Percentiles rank a stretch among this genome's conserved stretches.
Evolutionary conservation across 2,888 invertebrate species (phyloP).

Genomic region (Malthinus seriepunctatus): DNA sequence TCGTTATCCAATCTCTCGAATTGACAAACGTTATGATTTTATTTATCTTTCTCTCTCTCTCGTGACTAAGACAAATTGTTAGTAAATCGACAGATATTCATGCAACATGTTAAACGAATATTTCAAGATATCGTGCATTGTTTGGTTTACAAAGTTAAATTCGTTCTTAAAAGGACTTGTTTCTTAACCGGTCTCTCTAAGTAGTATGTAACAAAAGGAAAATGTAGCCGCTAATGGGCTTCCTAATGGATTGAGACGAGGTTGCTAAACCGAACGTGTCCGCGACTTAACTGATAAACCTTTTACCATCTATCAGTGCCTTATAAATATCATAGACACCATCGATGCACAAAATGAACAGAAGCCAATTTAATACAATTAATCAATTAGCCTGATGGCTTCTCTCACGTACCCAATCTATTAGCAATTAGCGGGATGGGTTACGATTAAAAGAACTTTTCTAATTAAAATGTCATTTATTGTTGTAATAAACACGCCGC

Average conservation of each 20-base stretch:
- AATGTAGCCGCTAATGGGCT: constrained; percentile 25
- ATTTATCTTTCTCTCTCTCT: not conserved
- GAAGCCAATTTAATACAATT: constrained; percentile 35
- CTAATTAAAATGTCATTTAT: constrained; percentile 15
- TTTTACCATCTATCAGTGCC: constrained; percentile 28
- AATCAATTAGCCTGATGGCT: constrained; percentile 32
- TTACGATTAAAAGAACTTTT: constrained; percentile 16
- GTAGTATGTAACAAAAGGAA: constrained; percentile 18
- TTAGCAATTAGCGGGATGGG: constrained; percentile 20
- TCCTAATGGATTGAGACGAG: constrained; percentile 28
- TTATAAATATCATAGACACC: constrained; percentile 30
- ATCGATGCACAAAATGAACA: constrained; percentile 28
- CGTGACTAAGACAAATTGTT: constrained; percentile 28
- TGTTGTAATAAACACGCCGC: constrained; percentile 13
- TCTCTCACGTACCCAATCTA: constrained; percentile 24
- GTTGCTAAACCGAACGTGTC: constrained; percentile 28
- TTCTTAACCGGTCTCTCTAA: constrained; percentile 7
- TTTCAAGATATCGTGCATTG: constrained; percentile 17
- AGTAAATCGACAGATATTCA: constrained; percentile 19
- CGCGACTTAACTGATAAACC: constrained; percentile 23
- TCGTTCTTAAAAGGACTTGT: constrained; percentile 16
- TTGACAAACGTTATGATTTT: constrained; percentile 18
- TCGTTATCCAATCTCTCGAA: not conserved
- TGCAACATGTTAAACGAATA: constrained; percentile 13
- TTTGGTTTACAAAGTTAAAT: constrained; percentile 9